Evolutionary conservation across 2,113 vertebrate species (phyloP), one percentile per base, ranked within the genome.

Genomic region (Colistium nudipinnis): DNA sequence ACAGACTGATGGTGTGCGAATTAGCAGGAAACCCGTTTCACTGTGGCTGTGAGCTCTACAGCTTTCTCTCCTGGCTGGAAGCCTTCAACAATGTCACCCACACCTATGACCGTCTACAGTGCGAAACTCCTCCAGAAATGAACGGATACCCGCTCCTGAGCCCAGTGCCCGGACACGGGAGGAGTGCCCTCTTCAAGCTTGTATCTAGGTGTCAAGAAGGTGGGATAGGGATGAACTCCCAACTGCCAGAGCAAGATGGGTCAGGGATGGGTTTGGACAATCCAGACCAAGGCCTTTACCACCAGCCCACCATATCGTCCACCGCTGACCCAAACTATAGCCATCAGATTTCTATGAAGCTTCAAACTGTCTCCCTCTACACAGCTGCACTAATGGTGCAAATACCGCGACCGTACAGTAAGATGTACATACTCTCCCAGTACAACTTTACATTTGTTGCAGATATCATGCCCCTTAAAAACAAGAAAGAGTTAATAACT

Each of bases 11-110:
- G 93, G 95, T 98, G 56, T 99, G 97, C 0, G 97, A 99, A 75
- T 89, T 99, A 61, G 96, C 96, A 0, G 97, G 95, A 45, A 99
- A 99, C 81, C 98, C 97, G 0, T 99, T 99, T 92, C 95, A 97
- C 91, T 99, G 98, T 2, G 95, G 95, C 82, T 99, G 98, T 13
- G 96, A 96, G 16, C 96, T 99, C 43, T 96, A 93, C 3, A 91
- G 93, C 83, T 99, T 99, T 78, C 94, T 99, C 9, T 94, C 93
- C 70, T 99, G 98, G 98, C 90, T 99, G 17, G 96, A 96, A 22
- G 90, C 92, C 24, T 99, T 99, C 85, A 99, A 98, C 89, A 99
- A 99, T 0, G 94, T 99, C 57, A 99, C 98, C 52, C 96, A 95
- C 86, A 99, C 97, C 75, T 98, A 98, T 0, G 98, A 99, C 82